Evolutionary conservation across 2,888 invertebrate genomes (phyloP), one percentile per base, ranked within the genome.

Genomic region (Cheilosia grossa): DNA sequence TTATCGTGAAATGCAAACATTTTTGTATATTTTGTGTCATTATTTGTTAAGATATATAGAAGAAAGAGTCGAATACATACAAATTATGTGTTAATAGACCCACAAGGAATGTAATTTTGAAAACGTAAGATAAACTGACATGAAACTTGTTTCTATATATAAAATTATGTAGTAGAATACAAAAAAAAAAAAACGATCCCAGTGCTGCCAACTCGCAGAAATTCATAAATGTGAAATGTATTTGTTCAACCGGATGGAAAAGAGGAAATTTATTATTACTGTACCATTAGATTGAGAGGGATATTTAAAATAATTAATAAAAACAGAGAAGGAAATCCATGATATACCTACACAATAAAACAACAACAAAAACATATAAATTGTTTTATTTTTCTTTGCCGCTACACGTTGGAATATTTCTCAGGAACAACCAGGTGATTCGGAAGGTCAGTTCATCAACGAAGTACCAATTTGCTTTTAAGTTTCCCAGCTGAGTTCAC

Each of bases 211-310:
- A 44, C 17, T 53, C 58, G 15, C 42, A 56, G 37, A 63, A 53
- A 24, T 44, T 58, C 15, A 54, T 56, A 21, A n/a, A 70, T 56
- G 56, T 58, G 33, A 63, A 56, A 67, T 74, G 42, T 67, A 59
- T 44, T 59, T 73, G 44, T 78, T 82, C 47, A 72, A 72, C 78
- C 72, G 82, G 78, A 82, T 54, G 66, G 42, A 54, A 21, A 51
- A 66, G 30, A n/a, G 56, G 64, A 53, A 53, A 44, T 53, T 49
- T 61, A 24, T 66, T 73, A 53, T 73, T 53, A 49, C 33, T 64
- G 58, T 72, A 40, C 51, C 33, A 53, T 64, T 21, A 66, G 53
- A 61, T 78, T 66, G 82, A 78, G 78, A 78, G 70, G 59, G 53
- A 67, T 66, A 70, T 51, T 64, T 44, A 74, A 47, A 64, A 47